These are phyloP conservation scores for Chlorops oryzae DNA, from an alignment of 1,140 invertebrate genomes.

Conservation along the genomic window DNA sequence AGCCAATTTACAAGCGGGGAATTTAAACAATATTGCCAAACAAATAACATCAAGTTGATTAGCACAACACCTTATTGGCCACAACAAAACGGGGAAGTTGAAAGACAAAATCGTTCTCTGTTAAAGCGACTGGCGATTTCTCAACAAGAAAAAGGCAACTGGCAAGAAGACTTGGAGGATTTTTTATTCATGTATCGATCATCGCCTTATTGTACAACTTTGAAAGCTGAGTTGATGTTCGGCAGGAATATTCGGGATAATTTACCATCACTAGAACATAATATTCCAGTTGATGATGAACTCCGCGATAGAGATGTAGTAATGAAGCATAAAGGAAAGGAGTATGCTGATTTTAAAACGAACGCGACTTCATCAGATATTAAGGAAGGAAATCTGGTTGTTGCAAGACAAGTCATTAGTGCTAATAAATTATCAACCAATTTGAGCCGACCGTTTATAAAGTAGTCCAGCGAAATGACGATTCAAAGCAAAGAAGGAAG, in stretches of 20 bases:
- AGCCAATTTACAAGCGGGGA: slow-evolving; percentile 24
- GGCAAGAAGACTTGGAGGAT: slow-evolving; percentile 21
- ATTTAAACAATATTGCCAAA: slow-evolving; percentile 19
- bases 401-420: no score
- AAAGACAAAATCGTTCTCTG: slow-evolving; percentile 35
- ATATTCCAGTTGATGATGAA: no score
- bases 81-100: slow-evolving; percentile 39
- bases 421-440: no score
- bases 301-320: no score
- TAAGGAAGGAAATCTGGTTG: no score
- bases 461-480: no score
- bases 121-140: slow-evolving; percentile 25
- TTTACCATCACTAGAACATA: no score
- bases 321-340: no score
- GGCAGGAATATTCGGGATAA: slow-evolving; percentile 24
- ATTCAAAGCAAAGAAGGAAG: no score
- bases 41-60: slow-evolving; percentile 23
- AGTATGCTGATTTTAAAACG: no score
- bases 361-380: no score
- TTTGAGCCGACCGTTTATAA: no score
- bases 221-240: slow-evolving; percentile 41
- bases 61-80: slow-evolving; percentile 33
- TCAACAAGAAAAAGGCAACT: slow-evolving; percentile 15
- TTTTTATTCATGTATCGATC: slow-evolving; percentile 38
- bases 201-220: slow-evolving; percentile 35